Conservation (phyloP, 2,888 invertebrate genomes). For the Xanthia icteritia region DNA sequence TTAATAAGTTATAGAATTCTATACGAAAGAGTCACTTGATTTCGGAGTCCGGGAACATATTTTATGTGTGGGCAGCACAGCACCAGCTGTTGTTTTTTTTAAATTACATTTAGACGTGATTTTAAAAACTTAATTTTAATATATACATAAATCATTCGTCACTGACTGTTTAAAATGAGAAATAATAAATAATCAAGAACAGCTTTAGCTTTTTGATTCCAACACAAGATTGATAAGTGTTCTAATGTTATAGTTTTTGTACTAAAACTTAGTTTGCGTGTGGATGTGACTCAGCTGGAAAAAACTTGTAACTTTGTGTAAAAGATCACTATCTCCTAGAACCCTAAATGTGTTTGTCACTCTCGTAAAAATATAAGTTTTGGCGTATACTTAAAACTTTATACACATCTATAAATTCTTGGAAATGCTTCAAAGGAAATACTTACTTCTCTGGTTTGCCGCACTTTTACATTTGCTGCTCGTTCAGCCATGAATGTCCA, state of each 20-base stretch:
- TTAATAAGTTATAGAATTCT: too few relatives aligned
- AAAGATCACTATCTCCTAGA: slow-evolving; percentile 49
- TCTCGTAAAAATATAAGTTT: slow-evolving; percentile 51
- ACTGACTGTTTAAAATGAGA: background rate
- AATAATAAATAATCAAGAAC: background rate
- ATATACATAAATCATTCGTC: background rate
- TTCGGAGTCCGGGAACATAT: background rate
- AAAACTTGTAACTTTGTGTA: slow-evolving; percentile 38
- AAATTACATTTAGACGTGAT: background rate
- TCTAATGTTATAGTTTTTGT: slow-evolving; percentile 34
- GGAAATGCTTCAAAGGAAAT: slow-evolving; percentile 46
- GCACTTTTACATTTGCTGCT: slow-evolving; percentile 51
- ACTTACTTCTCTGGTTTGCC: slow-evolving; percentile 45
- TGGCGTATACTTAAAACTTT: slow-evolving; percentile 39
- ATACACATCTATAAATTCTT: slow-evolving; percentile 43
- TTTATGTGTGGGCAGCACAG: background rate
- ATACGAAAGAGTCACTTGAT: too few relatives aligned
- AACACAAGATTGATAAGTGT: slow-evolving; percentile 32
- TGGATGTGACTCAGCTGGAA: slow-evolving; percentile 46
- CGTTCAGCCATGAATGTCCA: slow-evolving; percentile 41
- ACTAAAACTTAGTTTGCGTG: slow-evolving; percentile 37
- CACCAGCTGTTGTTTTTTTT: background rate
- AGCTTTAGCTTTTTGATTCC: background rate
- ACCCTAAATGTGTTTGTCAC: slow-evolving; percentile 50
- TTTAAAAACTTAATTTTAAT: background rate